Evolutionary conservation across 2,797 vertebrate genomes (phyloP).

Genomic region (Gymnoscopelus microlampas): DNA sequence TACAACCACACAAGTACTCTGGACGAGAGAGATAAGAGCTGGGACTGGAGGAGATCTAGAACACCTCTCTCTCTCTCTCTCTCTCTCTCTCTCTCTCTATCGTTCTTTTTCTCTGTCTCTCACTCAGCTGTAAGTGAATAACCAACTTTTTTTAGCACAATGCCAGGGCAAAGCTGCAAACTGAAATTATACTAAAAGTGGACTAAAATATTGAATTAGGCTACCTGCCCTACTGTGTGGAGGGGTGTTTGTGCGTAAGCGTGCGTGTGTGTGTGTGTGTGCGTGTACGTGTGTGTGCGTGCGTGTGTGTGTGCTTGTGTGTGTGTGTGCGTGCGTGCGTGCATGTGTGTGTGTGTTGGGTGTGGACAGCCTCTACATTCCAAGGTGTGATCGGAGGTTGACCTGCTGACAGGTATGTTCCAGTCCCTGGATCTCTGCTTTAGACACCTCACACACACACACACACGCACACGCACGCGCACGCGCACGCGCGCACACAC

Average conservation of each 20-base stretch:
- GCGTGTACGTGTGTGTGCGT: slow-evolving; percentile 1
- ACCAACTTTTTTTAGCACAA: too few species aligned
- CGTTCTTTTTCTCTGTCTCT: too few species aligned
- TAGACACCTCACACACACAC: background rate
- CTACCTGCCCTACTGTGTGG: too few species aligned
- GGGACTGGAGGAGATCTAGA: slow-evolving; percentile 20
- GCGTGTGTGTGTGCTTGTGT: background rate
- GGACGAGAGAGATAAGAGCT: slow-evolving; percentile 33
- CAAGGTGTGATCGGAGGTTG: slow-evolving; percentile 15
- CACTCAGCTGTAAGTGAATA: too few species aligned
- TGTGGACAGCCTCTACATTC: background rate
- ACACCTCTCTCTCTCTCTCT: slow-evolving; percentile 25
- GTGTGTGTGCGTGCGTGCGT: background rate
- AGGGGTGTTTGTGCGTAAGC: background rate
- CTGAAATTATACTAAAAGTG: too few species aligned
- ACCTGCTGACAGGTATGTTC: slow-evolving; percentile 36
- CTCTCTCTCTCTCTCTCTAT: background rate
- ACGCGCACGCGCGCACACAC: background rate
- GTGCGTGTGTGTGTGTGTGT: slow-evolving; percentile 2
- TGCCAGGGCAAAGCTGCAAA: too few species aligned
- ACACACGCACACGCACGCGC: slow-evolving; percentile 7
- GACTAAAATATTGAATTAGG: too few species aligned
- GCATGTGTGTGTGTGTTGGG: background rate
- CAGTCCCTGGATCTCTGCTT: slow-evolving; percentile 15
- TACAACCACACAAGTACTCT: background rate